These are phyloP conservation scores for Gouania willdenowi DNA, from an alignment of 2,797 vertebrate species.

Conservation along the genomic window DNA sequence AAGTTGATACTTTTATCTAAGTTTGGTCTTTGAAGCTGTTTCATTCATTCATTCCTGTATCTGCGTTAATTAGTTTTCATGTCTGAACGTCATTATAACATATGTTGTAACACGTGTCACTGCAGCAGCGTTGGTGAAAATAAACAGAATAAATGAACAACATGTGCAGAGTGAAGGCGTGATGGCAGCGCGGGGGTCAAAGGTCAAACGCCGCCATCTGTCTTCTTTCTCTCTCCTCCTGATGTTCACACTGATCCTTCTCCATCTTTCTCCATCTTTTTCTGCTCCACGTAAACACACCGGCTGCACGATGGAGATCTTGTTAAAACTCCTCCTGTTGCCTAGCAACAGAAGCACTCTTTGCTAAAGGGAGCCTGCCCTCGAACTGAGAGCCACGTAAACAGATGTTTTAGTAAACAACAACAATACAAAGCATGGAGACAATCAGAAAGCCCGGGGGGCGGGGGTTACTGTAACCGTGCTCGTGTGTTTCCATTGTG, in stretches of 20 bases:
- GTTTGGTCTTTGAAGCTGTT: no score
- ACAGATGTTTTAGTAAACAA: slow-evolving; percentile 41
- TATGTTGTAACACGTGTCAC: no score
- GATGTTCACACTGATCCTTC: background rate
- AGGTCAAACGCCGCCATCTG: no score
- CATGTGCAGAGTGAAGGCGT: no score
- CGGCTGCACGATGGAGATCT: slow-evolving; percentile 65
- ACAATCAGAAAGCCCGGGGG: background rate
- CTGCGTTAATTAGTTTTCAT: no score
- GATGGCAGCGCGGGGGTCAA: no score
- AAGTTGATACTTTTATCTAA: no score
- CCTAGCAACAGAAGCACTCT: slow-evolving; percentile 80
- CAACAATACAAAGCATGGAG: background rate
- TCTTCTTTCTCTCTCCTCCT: no score
- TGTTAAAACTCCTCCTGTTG: slow-evolving; percentile 70
- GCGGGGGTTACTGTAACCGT: slow-evolving; percentile 2
- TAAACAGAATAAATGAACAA: no score
- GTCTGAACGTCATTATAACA: no score
- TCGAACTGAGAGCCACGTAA: slow-evolving; percentile 37
- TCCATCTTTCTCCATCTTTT: background rate
- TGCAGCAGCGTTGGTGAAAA: no score
- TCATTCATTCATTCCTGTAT: no score
- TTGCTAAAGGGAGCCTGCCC: slow-evolving; percentile 60
- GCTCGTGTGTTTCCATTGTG: background rate
- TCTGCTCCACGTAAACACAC: slow-evolving; percentile 34